Base-by-base conservation (phyloP, 2,888 invertebrate genomes). In the Eupithecia centaureata region DNA sequence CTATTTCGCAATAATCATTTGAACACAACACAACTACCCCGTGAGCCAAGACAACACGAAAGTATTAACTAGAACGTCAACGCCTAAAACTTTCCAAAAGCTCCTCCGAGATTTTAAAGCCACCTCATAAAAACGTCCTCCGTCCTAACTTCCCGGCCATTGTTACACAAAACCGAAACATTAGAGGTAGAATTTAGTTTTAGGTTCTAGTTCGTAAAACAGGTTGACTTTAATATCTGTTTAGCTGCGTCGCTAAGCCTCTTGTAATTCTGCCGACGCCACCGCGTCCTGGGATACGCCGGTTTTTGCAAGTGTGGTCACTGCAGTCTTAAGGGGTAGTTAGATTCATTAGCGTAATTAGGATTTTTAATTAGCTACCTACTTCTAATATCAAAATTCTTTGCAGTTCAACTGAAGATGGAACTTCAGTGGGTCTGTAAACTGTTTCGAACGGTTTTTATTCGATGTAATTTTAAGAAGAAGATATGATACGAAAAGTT, bases 261-360 rank as follows among this genome's bases (percentile, higher is more conserved):
- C 84, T 86, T 88, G 86, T 89, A 92, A 92, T 90, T 87, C 91
- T 63, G 81, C 82, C 77, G 79, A 78, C 77, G 76, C 71, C 82
- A 54, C 62, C 56, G 33, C 63, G 25, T 85, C 90, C 89, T 91
- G 90, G 87, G 85, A 87, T 85, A 89, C 86, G 86, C 89, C 87
- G 91, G 90, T 92, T 92, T 92, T 92, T 92, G 90, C 86, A 83
- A 82, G 80, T 85, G 89, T 87, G 89, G 91, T 88, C 90, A 91
- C 91, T 85, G 91, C 91, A 90, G 85, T 82, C 85, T 92, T 92
- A 91, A 90, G 89, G 47, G 89, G 76, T 82, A 52, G 76, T 81
- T 2, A 2, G 38, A 64, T 65, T 76, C 70, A 76, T 76, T 75
- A 72, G 42, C n/a, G 27, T 54, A 57, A 13, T 42, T 32, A 47